Base-by-base conservation (phyloP, 2,888 invertebrate species). In the Choristoneura rosaceana region DNA sequence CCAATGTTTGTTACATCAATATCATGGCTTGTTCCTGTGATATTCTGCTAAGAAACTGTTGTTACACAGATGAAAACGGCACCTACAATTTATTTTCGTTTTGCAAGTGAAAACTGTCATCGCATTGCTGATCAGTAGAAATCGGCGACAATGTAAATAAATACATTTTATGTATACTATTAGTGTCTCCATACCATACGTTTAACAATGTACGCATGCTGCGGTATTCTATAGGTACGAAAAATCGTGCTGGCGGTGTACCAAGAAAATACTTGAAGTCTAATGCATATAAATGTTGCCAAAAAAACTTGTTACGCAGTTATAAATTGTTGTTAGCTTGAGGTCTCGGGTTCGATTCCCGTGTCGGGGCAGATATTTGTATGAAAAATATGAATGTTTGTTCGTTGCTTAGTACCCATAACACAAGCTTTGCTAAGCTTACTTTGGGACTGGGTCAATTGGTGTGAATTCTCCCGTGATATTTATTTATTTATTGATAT, bases 101-200 rank as follows among this genome's bases (percentile, higher is more conserved):
- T 82, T 82, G 85, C 82, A 84, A 90, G 91, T 90, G 90, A 89
- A 92, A 92, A 87, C 78, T 82, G 79, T 75, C 78, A 79, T 79
- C 81, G 92, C 88, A 90, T 91, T 84, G 80, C 79, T 87, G 89
- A 92, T 88, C 81, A 92, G 92, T 92, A 93, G 93, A 93, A 93
- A 93, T 89, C 91, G 84, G 60, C 81, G 81, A 84, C 81, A 83
- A 84, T 90, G 88, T 87, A 84, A 88, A 90, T 91, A 87, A 87
- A 84, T 83, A 87, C 87, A 84, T 84, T 88, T 83, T 86, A 88
- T 87, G 86, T 81, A 80, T 78, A 50, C 64, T 33, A 47, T 50
- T 64, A 47, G 47, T 41, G 45, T 43, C 69, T 62, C 45, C 65
- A 60, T 73, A 74, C 45, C 65, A 60, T 73, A 74, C 52, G 62